Percentiles rank a stretch among this genome's conserved stretches.
Conservation (phyloP, 2,113 vertebrate genomes). For the Phrynosoma platyrhinos region DNA sequence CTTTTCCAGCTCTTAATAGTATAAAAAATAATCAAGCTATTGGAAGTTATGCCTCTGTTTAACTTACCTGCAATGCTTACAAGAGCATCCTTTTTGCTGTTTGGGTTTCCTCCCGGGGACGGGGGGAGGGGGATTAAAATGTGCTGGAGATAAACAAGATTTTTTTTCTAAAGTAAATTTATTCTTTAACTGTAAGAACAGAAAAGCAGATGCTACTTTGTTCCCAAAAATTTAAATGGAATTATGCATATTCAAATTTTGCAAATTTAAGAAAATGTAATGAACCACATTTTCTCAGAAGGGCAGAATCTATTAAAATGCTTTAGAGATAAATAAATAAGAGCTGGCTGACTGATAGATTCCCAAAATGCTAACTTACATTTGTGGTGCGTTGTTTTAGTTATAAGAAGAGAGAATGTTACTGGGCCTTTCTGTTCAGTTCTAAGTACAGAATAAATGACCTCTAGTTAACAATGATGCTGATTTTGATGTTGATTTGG, state of each 20-base stretch:
- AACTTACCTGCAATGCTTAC: constrained; percentile 71
- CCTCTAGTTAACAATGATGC: constrained; percentile 74
- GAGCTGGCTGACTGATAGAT: constrained; percentile 62
- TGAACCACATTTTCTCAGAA: constrained; percentile 84
- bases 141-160: constrained; percentile 52
- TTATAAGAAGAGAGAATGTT: constrained; percentile 62
- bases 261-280: constrained; percentile 69
- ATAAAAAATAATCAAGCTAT: constrained; percentile 53
- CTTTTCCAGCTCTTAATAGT: constrained; percentile 71
- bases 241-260: constrained; percentile 70
- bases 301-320: constrained; percentile 95
- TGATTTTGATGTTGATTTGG: constrained; percentile 76
- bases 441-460: constrained; percentile 72
- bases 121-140: constrained; percentile 63
- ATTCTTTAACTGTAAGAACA: constrained; percentile 54
- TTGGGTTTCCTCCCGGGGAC: constrained; percentile 22
- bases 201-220: constrained; percentile 62
- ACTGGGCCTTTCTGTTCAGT: constrained; percentile 65
- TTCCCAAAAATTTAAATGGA: constrained; percentile 54
- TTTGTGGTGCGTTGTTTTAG: constrained; percentile 28
- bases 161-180: constrained; percentile 29
- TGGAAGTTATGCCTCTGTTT: constrained; percentile 66
- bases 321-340: constrained; percentile 73
- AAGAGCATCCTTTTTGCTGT: constrained; percentile 68
- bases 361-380: constrained; percentile 76